phyloP scores from a whole-genome alignment of 2,797 vertebrate species.

The Phataginus tetradactyla region DNA sequence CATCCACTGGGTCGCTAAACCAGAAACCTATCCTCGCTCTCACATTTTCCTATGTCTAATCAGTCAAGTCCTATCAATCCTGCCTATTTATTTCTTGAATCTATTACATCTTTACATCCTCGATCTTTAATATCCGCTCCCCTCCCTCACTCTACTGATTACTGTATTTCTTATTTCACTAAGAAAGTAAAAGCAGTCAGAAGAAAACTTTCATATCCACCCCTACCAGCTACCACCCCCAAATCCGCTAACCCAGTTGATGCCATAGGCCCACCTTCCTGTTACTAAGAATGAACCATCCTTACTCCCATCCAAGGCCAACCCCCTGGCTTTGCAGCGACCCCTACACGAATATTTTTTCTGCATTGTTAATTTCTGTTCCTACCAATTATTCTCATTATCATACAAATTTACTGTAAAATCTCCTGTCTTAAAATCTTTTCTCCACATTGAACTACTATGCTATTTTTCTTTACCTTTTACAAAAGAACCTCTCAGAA shows the following conservation, averaged over 20 bases:
- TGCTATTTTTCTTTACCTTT: background rate
- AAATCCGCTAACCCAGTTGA: background rate
- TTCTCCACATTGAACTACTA: background rate
- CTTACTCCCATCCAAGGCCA: background rate
- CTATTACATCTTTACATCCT: background rate
- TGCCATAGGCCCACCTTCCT: background rate
- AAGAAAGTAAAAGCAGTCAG: slow-evolving; percentile 5
- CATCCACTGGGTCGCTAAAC: background rate
- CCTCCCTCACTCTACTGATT: background rate
- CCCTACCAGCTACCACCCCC: background rate
- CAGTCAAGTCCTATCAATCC: background rate
- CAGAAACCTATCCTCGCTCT: background rate
- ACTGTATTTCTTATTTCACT: background rate
- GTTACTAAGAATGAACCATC: background rate
- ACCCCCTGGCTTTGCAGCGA: background rate
- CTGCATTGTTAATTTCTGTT: background rate
- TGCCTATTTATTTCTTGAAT: background rate
- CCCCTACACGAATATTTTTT: background rate
- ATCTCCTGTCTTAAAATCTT: background rate
- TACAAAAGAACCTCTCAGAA: background rate
- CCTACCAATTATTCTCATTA: background rate
- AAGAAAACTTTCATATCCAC: background rate
- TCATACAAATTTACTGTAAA: background rate
- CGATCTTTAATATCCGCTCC: background rate
- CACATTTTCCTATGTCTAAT: background rate